phyloP scores from a whole-genome alignment of 2,113 vertebrate species.

The Peromyscus leucopus region DNA sequence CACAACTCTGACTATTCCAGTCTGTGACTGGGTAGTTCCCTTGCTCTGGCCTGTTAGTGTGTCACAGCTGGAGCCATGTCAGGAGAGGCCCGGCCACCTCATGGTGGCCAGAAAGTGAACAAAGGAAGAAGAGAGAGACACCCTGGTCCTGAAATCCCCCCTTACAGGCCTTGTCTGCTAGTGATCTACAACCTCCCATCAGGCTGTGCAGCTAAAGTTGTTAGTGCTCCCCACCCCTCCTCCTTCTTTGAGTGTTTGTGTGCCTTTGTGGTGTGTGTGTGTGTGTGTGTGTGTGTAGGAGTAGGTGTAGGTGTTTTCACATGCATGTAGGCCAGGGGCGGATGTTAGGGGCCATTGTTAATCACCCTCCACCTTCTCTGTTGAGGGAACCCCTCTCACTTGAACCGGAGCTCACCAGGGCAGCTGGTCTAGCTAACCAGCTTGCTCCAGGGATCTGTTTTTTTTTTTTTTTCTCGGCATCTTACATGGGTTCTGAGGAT shows the following conservation, averaged over 20 bases:
- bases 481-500: not conserved
- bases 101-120: not conserved
- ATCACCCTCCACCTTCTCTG: not conserved
- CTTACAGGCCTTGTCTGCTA: not conserved
- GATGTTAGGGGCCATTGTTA: not conserved
- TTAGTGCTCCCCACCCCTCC: not conserved
- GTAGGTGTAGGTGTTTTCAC: not conserved
- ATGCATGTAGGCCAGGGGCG: not conserved
- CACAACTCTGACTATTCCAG: not conserved
- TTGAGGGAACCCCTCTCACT: not conserved
- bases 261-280: not conserved
- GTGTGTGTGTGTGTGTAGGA: not conserved
- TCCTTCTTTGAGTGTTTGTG: not conserved
- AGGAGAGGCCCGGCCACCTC: not conserved
- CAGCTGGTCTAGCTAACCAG: not conserved
- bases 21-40: not conserved
- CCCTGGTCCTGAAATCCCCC: not conserved
- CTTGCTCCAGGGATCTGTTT: not conserved
- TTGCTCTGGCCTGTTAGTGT: not conserved
- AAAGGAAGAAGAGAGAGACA: not conserved
- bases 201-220: not conserved
- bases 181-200: not conserved
- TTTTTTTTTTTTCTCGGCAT: not conserved
- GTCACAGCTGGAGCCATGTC: not conserved
- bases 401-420: not conserved